Evolutionary conservation across 2,888 invertebrate species (phyloP), one percentile per base, ranked within the genome.

Genomic region (Drosophila putrida): DNA sequence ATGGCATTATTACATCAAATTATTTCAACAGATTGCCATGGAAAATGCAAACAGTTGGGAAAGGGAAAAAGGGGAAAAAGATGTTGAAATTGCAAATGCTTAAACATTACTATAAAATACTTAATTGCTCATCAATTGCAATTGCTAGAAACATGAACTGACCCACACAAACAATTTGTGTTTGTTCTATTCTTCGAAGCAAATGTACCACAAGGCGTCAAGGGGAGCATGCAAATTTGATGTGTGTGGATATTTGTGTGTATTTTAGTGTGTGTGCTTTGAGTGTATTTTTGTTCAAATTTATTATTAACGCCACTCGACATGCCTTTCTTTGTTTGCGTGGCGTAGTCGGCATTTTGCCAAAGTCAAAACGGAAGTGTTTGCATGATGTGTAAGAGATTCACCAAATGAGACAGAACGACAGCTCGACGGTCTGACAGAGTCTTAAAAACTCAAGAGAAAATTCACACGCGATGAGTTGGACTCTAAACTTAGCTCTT

Each of bases 381-480:
- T 88, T 86, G 78, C 59, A 64, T 59, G 84, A 81, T 88, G 88
- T 86, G 88, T 88, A 88, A 88, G 79, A 81, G 60, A 50, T 36
- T 43, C 64, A n/a, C 58, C 31, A 28, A 27, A 31, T 6, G 10
- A 35, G n/a, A 41, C 28, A 28, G 13, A 13, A 0, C 4, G 27
- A 38, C 31, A n/a, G n/a, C 0, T 0, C 15, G 25, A 36, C 6
- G 4, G n/a, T 0, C 61, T 15, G 36, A 28, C 36, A 5, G 44
- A 64, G 57, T 41, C 43, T 38, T 59, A 31, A 46, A 46, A 39
- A 35, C 33, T 59, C 25, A 53, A 39, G 71, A 58, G 64, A 71
- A 71, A 71, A 72, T 75, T 77, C 77, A 72, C 58, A 78, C 60
- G 77, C 78, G 69, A 82, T 86, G 86, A 82, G 55, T 68, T 55